Base-by-base conservation (phyloP, 30 jellyfish, hydroid and myxozoan genomes). In the Clytia hemisphaerica region DNA sequence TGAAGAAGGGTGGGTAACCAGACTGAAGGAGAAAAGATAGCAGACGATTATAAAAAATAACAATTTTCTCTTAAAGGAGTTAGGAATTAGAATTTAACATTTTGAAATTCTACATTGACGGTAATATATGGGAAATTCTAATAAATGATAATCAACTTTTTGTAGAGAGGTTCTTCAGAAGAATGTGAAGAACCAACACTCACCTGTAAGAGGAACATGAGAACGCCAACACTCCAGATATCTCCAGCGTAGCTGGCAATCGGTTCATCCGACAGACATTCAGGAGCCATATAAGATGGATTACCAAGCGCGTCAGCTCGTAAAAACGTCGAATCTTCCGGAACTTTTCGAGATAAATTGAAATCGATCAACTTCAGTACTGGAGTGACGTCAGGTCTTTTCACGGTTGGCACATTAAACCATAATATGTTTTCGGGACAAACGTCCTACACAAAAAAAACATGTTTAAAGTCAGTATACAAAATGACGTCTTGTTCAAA, bases 1-100 rank as follows among this genome's bases (percentile, higher is more conserved):
- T 70, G 93, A 93, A 86, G 61, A 86, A 86, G 5, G 96, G 96
- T 4, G 96, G 94, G 51, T 86, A 86, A 4, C 96, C 96, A 44
- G 71, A 88, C 96, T 86, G 34, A 2, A 25, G 67, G 28, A 37
- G 15, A 38, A 55, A 1, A 1, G 18, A 4, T 16, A 42, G 54
- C 60, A 31, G 18, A 46, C n/a, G n/a, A n/a, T n/a, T n/a, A n/a
- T n/a, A n/a, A n/a, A n/a, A n/a, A n/a, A n/a, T n/a, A n/a, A n/a
- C n/a, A n/a, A n/a, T n/a, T n/a, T n/a, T n/a, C n/a, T n/a, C n/a
- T n/a, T n/a, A n/a, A n/a, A n/a, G n/a, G n/a, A n/a, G n/a, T n/a
- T n/a, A n/a, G n/a, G n/a, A n/a, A n/a, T n/a, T n/a, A n/a, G n/a
- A n/a, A n/a, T n/a, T n/a, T n/a, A n/a, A n/a, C n/a, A n/a, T n/a